Conservation (phyloP, 2,113 vertebrate species). For the Microcebus ravelobensis region DNA sequence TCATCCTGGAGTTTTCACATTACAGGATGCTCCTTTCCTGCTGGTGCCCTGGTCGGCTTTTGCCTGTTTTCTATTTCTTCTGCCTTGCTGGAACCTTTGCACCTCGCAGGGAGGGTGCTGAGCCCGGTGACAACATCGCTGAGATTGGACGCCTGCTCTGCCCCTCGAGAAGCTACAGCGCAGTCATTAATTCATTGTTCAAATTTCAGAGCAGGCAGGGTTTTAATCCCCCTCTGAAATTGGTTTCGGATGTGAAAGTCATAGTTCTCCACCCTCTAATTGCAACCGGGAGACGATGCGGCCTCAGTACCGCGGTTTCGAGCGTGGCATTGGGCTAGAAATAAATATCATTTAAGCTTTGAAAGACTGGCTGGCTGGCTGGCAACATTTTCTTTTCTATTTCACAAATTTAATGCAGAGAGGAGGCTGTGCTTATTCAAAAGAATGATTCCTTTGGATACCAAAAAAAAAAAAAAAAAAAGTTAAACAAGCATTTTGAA, state of each 20-base stretch:
- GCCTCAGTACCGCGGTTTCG: not conserved
- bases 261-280: conserved; percentile 68
- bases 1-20: not conserved
- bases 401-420: conserved; percentile 69
- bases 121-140: not conserved
- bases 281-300: conserved; percentile 39
- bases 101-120: not conserved
- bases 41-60: not conserved
- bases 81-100: not conserved
- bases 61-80: not conserved
- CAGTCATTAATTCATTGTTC: conserved; percentile 71
- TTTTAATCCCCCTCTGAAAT: conserved; percentile 71
- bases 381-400: conserved; percentile 56
- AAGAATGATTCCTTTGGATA: conserved; percentile 60
- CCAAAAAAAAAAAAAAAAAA: not conserved
- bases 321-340: conserved; percentile 51
- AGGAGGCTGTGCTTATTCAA: conserved; percentile 69
- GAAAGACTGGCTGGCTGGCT: conserved; percentile 48
- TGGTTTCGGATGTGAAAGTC: conserved; percentile 48
- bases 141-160: not conserved
- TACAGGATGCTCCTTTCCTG: not conserved
- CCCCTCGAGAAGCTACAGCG: conserved; percentile 37
- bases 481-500: conserved; percentile 61
- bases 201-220: conserved; percentile 50
- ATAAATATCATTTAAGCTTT: conserved; percentile 72